These are phyloP conservation scores for Drepana falcataria DNA, from an alignment of 2,888 invertebrate species.

Conservation along the genomic window DNA sequence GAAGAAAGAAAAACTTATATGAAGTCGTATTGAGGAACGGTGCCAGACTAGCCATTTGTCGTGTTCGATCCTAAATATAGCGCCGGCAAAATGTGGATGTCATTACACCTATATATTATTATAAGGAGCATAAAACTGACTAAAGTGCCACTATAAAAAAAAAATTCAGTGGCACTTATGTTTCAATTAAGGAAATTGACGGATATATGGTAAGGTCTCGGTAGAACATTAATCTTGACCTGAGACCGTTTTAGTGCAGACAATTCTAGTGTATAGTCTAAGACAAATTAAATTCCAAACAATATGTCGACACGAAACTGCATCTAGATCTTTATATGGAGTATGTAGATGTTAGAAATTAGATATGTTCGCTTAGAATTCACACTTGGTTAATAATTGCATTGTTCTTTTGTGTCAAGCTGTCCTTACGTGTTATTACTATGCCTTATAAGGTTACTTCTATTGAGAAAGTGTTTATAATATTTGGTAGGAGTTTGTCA, in stretches of 20 bases:
- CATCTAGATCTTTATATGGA: conserved; percentile 22
- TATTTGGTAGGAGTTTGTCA: not conserved
- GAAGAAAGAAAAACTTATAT: too few species aligned
- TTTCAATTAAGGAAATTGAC: too few species aligned
- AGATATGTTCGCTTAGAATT: conserved; percentile 17
- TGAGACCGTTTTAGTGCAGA: conserved; percentile 17
- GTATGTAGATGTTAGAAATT: conserved; percentile 27
- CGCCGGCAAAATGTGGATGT: too few species aligned
- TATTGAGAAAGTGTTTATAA: not conserved
- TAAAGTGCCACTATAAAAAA: too few species aligned
- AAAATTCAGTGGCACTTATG: too few species aligned
- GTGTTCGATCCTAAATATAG: too few species aligned
- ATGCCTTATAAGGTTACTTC: not conserved
- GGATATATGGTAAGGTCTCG: too few species aligned
- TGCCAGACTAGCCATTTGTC: too few species aligned
- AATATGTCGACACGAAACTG: conserved; percentile 27
- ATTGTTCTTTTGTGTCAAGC: conserved; percentile 48
- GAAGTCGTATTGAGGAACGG: too few species aligned
- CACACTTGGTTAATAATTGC: conserved; percentile 37
- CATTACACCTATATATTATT: too few species aligned
- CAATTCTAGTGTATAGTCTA: conserved; percentile 9
- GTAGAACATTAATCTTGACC: conserved; percentile 14
- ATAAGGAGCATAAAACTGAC: too few species aligned
- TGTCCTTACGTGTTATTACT: conserved; percentile 16
- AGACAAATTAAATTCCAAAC: conserved; percentile 2